Base-by-base conservation (phyloP, 2,113 vertebrate species). In the Heloderma charlesbogerti region DNA sequence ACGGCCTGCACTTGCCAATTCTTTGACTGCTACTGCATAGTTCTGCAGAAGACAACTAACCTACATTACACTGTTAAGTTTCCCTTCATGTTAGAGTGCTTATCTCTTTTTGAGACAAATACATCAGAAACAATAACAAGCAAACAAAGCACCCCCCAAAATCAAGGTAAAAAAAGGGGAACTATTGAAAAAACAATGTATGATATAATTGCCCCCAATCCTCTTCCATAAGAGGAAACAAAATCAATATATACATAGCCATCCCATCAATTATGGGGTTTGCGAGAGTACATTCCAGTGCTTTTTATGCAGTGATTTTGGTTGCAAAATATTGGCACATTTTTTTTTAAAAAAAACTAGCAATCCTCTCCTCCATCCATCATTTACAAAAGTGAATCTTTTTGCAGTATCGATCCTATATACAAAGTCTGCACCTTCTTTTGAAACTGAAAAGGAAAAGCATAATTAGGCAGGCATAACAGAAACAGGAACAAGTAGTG, bases 401-500 rank as follows among this genome's bases (percentile, higher is more conserved):
- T 96, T 95, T 86, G 83, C 83, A 91, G 92, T 92, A 82, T 95
- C 94, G 94, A 87, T 94, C 89, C 86, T 88, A 91, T 89, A 96
- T 95, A 96, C 95, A 96, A 92, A 95, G 93, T 90, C 94, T 96
- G 95, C 91, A 96, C 80, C 48, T 43, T 91, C 91, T 86, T 91
- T 94, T 92, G 91, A 94, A 87, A 86, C 72, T 85, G 27, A 40
- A 79, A 80, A 83, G 79, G 75, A 91, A 93, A 77, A 89, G 89
- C 22, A 74, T 77, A 91, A 95, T 91, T 86, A 94, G 84, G 83
- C 86, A 93, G 87, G 94, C 37, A 43, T 63, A 69, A 71, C 74
- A 54, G 29, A 31, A 25, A 69, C 69, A 84, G n/a, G 78, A 95
- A 93, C 93, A 1, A 94, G 60, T 29, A 63, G 37, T 43, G 86